Evolutionary conservation across 1,140 invertebrate species (phyloP).

Genomic region (Ips nitidus): DNA sequence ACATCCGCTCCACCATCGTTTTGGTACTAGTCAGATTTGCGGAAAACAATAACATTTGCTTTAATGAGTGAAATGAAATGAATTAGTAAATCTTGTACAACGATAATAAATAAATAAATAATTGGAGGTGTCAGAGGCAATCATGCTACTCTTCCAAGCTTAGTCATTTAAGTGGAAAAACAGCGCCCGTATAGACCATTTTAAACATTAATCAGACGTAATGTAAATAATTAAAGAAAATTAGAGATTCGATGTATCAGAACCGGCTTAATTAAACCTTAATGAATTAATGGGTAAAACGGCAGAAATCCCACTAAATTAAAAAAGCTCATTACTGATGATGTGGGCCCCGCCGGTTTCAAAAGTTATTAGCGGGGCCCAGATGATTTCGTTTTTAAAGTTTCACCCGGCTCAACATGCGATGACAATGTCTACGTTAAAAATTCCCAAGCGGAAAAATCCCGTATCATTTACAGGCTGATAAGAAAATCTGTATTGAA

Average conservation of each 20-base stretch:
- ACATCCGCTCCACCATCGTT: no score
- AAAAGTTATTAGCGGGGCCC: conserved; percentile 31
- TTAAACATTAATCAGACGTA: conserved; percentile 38
- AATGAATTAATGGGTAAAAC: conserved; percentile 42
- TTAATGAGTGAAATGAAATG: no score
- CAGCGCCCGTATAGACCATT: conserved; percentile 27
- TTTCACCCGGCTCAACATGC: not conserved
- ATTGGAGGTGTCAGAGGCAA: no score
- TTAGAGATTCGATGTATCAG: conserved; percentile 41
- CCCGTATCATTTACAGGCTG: conserved; percentile 5
- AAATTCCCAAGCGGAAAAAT: conserved; percentile 7
- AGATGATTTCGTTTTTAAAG: not conserved
- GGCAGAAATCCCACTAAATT: conserved; percentile 35
- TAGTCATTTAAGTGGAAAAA: not conserved
- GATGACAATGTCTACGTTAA: not conserved
- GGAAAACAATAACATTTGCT: no score
- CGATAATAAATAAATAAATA: no score
- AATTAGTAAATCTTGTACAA: no score
- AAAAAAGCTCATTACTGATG: conserved; percentile 33
- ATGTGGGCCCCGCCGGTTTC: conserved; percentile 35
- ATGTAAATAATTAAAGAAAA: conserved; percentile 41
- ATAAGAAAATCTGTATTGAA: conserved; percentile 25
- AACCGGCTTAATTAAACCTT: conserved; percentile 33
- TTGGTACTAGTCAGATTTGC: no score
- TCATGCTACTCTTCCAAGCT: no score